Evolutionary conservation across 2,797 vertebrate species (phyloP).

Genomic region (Falco peregrinus): DNA sequence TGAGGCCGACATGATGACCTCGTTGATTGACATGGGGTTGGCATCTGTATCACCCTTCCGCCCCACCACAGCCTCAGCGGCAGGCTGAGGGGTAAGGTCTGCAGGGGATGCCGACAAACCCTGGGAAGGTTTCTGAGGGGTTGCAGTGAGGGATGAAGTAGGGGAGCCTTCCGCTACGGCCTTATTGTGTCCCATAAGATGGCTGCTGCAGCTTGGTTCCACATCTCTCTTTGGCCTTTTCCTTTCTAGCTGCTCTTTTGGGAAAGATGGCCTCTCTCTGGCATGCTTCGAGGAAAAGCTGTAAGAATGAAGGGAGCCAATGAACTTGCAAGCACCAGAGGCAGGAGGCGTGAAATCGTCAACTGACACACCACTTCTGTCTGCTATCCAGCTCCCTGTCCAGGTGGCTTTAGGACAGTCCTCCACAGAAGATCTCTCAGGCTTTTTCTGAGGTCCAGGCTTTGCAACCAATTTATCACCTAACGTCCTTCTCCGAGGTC

Average conservation of each 20-base stretch:
- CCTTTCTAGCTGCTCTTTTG: slow-evolving; percentile 76
- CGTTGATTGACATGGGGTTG: slow-evolving; percentile 81
- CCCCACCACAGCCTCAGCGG: slow-evolving; percentile 69
- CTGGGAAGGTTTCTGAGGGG: slow-evolving; percentile 76
- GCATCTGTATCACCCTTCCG: slow-evolving; percentile 73
- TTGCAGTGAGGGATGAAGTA: slow-evolving; percentile 64
- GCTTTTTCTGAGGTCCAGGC: background rate
- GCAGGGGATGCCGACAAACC: slow-evolving; percentile 72
- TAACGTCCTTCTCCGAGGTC: slow-evolving; percentile 47
- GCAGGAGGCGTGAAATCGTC: slow-evolving; percentile 78
- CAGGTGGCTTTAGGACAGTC: background rate
- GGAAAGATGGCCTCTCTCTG: slow-evolving; percentile 71
- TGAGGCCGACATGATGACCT: slow-evolving; percentile 79
- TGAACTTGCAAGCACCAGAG: slow-evolving; percentile 80
- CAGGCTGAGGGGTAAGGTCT: slow-evolving; percentile 76
- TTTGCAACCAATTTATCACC: slow-evolving; percentile 20
- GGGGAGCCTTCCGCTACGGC: slow-evolving; percentile 40
- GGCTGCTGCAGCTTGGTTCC: slow-evolving; percentile 72
- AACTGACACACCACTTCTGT: slow-evolving; percentile 70
- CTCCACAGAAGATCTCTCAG: background rate
- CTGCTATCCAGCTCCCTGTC: background rate
- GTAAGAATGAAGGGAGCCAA: slow-evolving; percentile 83
- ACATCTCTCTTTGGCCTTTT: slow-evolving; percentile 74
- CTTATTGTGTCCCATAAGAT: slow-evolving; percentile 36
- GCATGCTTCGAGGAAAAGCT: slow-evolving; percentile 81